phyloP scores from a whole-genome alignment of 2,797 vertebrate genomes.

The Pipistrellus kuhlii region DNA sequence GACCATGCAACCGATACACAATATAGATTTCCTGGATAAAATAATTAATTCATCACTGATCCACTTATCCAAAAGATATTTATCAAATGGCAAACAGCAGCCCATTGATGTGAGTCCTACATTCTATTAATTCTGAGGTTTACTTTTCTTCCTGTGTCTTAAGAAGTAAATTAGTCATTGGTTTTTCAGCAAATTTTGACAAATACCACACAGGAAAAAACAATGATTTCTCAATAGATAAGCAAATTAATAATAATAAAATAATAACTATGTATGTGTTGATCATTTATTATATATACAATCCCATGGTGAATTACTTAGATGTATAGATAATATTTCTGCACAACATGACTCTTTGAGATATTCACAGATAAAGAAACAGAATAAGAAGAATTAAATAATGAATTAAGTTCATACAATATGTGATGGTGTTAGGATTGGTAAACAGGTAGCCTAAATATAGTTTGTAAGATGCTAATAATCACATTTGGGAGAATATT shows the following conservation, averaged over 20 bases:
- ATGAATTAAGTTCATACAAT: neutral
- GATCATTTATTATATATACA: neutral
- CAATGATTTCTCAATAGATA: neutral
- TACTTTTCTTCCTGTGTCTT: neutral
- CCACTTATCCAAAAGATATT: conserved; percentile 25
- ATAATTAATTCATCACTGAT: conserved; percentile 5
- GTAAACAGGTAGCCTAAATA: neutral
- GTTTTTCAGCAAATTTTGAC: neutral
- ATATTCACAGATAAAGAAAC: neutral
- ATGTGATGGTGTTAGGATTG: neutral
- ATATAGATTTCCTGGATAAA: conserved; percentile 14
- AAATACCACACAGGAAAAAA: neutral
- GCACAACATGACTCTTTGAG: neutral
- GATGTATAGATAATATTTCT: neutral
- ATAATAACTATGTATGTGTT: neutral
- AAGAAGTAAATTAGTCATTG: neutral
- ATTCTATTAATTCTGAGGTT: neutral
- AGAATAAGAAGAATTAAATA: neutral
- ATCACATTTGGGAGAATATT: neutral
- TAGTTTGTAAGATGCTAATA: neutral
- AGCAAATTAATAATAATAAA: neutral
- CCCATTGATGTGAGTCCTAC: neutral
- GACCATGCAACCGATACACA: neutral
- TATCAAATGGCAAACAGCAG: neutral
- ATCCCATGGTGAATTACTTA: neutral